phyloP scores from a whole-genome alignment of 2,113 vertebrate species.

The Aythya baeri region DNA sequence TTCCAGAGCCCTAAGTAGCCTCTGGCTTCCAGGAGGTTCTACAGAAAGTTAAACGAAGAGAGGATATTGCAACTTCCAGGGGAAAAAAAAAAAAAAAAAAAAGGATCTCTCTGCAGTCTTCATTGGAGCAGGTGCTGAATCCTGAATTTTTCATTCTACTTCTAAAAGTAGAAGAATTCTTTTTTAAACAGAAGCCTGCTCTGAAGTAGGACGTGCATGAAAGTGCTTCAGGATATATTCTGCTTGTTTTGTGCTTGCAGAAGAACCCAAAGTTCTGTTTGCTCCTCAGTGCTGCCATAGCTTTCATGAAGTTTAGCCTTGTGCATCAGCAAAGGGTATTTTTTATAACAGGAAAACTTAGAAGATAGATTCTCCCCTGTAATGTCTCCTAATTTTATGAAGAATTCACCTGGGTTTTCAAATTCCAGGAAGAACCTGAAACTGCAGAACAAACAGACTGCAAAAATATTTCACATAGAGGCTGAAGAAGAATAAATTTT shows the following conservation, averaged over 20 bases:
- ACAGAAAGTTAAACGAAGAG: background rate
- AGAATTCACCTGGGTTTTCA: background rate
- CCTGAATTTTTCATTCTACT: background rate
- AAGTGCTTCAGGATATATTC: background rate
- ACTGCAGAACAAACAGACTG: background rate
- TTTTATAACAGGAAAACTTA: background rate
- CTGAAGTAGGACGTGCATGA: background rate
- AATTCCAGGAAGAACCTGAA: background rate
- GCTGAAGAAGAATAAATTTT: background rate
- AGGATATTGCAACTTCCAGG: background rate
- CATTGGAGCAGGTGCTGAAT: background rate
- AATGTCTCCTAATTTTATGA: background rate
- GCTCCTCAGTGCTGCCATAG: background rate
- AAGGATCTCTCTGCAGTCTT: background rate
- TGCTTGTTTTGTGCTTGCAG: background rate
- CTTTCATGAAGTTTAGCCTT: background rate
- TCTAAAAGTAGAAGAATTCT: background rate
- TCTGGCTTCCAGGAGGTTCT: background rate
- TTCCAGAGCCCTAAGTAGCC: background rate
- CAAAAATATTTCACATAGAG: no score
- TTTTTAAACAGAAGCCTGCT: background rate
- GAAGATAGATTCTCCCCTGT: no score
- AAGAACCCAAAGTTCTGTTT: background rate
- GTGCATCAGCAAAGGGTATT: rapidly evolving
- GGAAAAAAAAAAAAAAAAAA: background rate